Conservation (phyloP, 1,140 invertebrate species). For the Lucilia sericata region DNA sequence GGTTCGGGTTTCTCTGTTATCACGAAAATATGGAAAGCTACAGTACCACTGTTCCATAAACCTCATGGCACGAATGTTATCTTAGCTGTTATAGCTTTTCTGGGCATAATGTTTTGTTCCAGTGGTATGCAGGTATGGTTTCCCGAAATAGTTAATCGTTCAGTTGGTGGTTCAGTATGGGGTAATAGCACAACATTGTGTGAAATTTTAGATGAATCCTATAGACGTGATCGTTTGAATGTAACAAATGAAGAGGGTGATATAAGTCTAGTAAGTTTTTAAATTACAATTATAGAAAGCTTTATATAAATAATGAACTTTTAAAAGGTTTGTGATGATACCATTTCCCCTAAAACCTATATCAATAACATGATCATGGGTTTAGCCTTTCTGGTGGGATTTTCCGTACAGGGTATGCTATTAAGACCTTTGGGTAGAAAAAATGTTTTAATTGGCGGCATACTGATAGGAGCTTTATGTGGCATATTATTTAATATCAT, state of each 20-base stretch:
- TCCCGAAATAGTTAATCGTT: conserved; percentile 67
- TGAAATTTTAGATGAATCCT: conserved; percentile 57
- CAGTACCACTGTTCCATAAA: conserved; percentile 61
- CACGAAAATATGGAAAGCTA: conserved; percentile 58
- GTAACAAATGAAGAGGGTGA: not conserved
- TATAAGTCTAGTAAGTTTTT: not conserved
- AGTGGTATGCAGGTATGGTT: conserved; percentile 66
- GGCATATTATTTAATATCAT: conserved; percentile 61
- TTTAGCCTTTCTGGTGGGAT: conserved; percentile 60
- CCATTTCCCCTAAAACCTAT: conserved; percentile 62
- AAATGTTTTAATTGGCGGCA: conserved; percentile 56
- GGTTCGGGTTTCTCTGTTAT: conserved; percentile 56
- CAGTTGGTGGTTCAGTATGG: conserved; percentile 51
- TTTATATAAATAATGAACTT: too few species aligned
- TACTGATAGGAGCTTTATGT: conserved; percentile 52
- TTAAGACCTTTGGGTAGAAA: conserved; percentile 65
- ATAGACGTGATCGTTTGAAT: conserved; percentile 33
- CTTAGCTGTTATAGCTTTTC: conserved; percentile 54
- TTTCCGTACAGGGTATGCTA: conserved; percentile 58
- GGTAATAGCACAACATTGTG: conserved; percentile 53
- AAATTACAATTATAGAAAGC: too few species aligned
- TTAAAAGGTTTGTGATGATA: conserved; percentile 64
- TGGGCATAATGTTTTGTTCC: conserved; percentile 66
- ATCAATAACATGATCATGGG: conserved; percentile 66
- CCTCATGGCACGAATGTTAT: conserved; percentile 63